Percentiles rank a stretch among this genome's conserved stretches.
phyloP scores from a whole-genome alignment of 92 coral and sea anemone species.

The Porites divaricata region DNA sequence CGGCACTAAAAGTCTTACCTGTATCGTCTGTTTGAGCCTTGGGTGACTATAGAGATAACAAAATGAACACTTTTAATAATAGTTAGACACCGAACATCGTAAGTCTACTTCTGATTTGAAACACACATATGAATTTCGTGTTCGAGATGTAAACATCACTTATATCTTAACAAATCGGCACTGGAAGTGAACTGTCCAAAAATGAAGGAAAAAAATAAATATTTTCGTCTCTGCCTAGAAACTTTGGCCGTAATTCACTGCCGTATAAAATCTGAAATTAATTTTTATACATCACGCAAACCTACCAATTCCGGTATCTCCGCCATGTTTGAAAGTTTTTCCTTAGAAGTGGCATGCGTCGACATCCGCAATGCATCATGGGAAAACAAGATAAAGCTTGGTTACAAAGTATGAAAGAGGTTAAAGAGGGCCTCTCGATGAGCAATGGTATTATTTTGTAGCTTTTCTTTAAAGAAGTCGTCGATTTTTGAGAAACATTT shows the following conservation, averaged over 20 bases:
- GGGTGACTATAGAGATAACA: slow-evolving; percentile 67
- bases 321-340: slow-evolving; percentile 88
- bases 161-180: slow-evolving; percentile 3
- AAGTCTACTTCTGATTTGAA: slow-evolving; percentile 46
- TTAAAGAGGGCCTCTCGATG: too few relatives aligned
- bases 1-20: slow-evolving; percentile 32
- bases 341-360: slow-evolving; percentile 65
- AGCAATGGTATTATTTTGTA: slow-evolving; percentile 20
- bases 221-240: not conserved
- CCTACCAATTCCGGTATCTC: slow-evolving; percentile 87
- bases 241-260: not conserved
- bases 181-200: not conserved
- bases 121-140: not conserved
- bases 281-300: slow-evolving; percentile 41
- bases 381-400: slow-evolving; percentile 28
- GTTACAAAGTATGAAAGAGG: not conserved
- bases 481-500: not conserved
- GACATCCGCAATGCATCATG: slow-evolving; percentile 28
- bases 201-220: not conserved
- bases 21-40: slow-evolving; percentile 70
- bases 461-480: not conserved
- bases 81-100: slow-evolving; percentile 1
- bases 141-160: slow-evolving; percentile 28
- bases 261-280: slow-evolving; percentile 40
- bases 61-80: not conserved